Base-by-base conservation (phyloP, 2,797 vertebrate species). In the Avahi laniger region DNA sequence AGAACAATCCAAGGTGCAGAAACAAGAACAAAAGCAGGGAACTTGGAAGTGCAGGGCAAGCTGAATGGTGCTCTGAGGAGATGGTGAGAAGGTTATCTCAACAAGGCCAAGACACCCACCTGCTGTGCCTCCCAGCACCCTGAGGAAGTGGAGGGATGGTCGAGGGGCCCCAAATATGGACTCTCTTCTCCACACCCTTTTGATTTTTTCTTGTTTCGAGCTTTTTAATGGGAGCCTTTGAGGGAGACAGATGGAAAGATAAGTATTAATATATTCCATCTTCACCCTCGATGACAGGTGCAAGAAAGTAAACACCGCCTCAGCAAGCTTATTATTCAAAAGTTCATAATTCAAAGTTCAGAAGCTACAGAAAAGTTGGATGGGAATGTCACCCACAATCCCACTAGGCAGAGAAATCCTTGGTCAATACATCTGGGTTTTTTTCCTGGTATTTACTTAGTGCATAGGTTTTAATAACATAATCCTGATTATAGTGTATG, bases 381-480 rank as follows among this genome's bases (percentile, higher is more conserved):
- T 83, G 7, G 10, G 35, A 65, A 72, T 41, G 30, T 52, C 24
- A 41, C 46, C 95, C 63, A 48, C 33, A 86, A n/a, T 94, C 70
- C 72, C 88, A 46, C 5, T 9, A 57, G 61, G 63, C 54, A 85
- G 76, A 92, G 86, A 92, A 95, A 72, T 86, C 81, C 75, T 85
- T 75, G 46, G 81, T 93, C 81, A 92, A 72, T 43, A n/a, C 46
- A 82, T 52, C n/a, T 33, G 13, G 17, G 1, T n/a, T 38, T 61
- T 54, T 72, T 43, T 5, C n/a, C 89, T 59, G n/a, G 12, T 83
- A 73, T 92, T 96, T 93, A 94, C 67, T 95, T 80, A 69, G 35
- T 35, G 52, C 57, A 50, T 67, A 59, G 43, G 82, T 93, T 97
- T 96, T 96, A 97, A 97, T 95, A 81, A 69, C 88, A 80, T 94